Conservation (phyloP, 2,888 invertebrate species). For the Acleris literana region DNA sequence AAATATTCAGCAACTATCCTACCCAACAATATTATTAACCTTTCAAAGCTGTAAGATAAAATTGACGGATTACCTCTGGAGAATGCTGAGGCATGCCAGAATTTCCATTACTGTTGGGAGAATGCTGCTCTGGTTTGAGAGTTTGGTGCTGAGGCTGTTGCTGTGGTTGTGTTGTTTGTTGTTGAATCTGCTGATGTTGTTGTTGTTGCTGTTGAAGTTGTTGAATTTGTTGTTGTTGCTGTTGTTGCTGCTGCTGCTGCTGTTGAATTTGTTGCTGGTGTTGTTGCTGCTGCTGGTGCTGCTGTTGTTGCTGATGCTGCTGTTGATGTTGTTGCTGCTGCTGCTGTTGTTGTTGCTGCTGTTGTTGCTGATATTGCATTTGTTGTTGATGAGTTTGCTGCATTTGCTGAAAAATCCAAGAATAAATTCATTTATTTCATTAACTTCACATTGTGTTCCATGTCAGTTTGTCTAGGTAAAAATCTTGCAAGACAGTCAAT, state of each 20-base stretch:
- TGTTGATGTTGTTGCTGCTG: slow-evolving; percentile 64
- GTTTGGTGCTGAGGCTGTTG: slow-evolving; percentile 58
- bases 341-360: slow-evolving; percentile 61
- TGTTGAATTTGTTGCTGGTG: slow-evolving; percentile 70
- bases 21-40: slow-evolving; percentile 13
- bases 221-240: slow-evolving; percentile 60
- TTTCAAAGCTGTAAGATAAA: slow-evolving; percentile 32
- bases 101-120: slow-evolving; percentile 71
- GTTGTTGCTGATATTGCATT: slow-evolving; percentile 61
- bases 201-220: slow-evolving; percentile 71
- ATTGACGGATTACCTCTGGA: slow-evolving; percentile 62
- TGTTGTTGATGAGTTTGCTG: slow-evolving; percentile 71
- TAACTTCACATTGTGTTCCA: no score
- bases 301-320: slow-evolving; percentile 67
- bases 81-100: slow-evolving; percentile 71
- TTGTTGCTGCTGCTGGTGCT: slow-evolving; percentile 56
- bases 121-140: slow-evolving; percentile 75
- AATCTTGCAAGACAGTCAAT: no score
- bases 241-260: slow-evolving; percentile 61
- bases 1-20: no score
- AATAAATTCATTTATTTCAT: no score
- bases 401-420: slow-evolving; percentile 52
- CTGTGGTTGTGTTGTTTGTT: slow-evolving; percentile 42
- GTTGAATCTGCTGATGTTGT: slow-evolving; percentile 67
- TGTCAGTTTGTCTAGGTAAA: no score